Conservation (phyloP, 2,888 invertebrate species). For the Epirrhoe tristata region DNA sequence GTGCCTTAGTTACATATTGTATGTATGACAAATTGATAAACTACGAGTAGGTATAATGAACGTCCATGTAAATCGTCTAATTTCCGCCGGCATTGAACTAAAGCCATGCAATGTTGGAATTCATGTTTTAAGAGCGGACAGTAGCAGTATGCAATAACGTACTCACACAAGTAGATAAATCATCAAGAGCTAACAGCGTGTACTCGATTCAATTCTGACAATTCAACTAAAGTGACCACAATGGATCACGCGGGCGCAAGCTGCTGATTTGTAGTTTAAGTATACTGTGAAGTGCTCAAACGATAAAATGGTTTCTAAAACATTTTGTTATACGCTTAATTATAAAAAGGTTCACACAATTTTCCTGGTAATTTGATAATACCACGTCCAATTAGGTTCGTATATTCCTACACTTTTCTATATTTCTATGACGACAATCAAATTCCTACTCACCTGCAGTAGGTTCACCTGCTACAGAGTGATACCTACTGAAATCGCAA, state of each 20-base stretch:
- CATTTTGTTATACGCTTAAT: conserved; percentile 33
- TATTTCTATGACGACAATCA: too few species aligned
- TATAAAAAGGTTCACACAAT: conserved; percentile 28
- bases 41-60: background rate
- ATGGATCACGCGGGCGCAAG: conserved; percentile 32
- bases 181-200: conserved; percentile 63
- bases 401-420: conserved; percentile 24
- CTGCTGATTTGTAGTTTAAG: conserved; percentile 4
- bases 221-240: conserved; percentile 57
- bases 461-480: too few species aligned
- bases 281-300: too few species aligned
- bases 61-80: conserved; percentile 21
- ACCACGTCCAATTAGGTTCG: conserved; percentile 21
- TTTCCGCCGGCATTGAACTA: conserved; percentile 26
- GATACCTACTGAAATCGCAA: background rate
- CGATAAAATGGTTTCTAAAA: conserved; percentile 15
- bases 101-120: conserved; percentile 26
- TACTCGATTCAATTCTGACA: conserved; percentile 70
- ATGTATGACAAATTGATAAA: too few species aligned
- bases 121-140: conserved; percentile 25
- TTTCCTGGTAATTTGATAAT: conserved; percentile 33
- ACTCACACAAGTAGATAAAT: conserved; percentile 53
- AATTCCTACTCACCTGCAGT: background rate
- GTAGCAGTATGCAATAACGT: conserved; percentile 44
- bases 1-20: too few species aligned